These are phyloP conservation scores for Mionectes macconnelli DNA, from an alignment of 2,113 vertebrate species.

Conservation along the genomic window DNA sequence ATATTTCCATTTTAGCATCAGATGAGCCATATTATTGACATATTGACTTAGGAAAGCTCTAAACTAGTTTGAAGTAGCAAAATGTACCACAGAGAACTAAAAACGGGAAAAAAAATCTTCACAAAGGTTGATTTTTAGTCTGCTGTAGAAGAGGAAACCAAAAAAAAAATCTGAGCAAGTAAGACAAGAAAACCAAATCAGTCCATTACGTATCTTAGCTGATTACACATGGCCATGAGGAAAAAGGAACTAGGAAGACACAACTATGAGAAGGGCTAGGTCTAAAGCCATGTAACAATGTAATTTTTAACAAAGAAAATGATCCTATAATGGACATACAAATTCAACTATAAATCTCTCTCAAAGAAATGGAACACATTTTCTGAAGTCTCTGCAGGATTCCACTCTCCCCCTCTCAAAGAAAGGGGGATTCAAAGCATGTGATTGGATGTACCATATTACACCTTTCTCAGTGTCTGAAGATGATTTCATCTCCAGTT, in stretches of 20 bases:
- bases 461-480: background rate
- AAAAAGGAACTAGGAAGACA: background rate
- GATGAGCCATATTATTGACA: background rate
- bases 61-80: background rate
- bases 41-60: background rate
- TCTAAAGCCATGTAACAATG: background rate
- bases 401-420: background rate
- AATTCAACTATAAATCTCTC: background rate
- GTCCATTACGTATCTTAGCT: background rate
- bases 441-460: background rate
- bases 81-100: background rate
- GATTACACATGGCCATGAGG: background rate
- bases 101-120: background rate
- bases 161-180: fast-evolving
- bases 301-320: background rate
- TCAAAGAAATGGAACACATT: background rate
- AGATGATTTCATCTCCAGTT: background rate
- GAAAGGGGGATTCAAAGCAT: background rate
- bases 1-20: background rate
- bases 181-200: background rate
- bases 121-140: fast-evolving
- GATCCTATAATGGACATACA: background rate
- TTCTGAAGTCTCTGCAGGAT: background rate
- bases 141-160: background rate
- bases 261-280: background rate